Evolutionary conservation across 2,113 vertebrate species (phyloP).

Genomic region (Misgurnus mizolepis): DNA sequence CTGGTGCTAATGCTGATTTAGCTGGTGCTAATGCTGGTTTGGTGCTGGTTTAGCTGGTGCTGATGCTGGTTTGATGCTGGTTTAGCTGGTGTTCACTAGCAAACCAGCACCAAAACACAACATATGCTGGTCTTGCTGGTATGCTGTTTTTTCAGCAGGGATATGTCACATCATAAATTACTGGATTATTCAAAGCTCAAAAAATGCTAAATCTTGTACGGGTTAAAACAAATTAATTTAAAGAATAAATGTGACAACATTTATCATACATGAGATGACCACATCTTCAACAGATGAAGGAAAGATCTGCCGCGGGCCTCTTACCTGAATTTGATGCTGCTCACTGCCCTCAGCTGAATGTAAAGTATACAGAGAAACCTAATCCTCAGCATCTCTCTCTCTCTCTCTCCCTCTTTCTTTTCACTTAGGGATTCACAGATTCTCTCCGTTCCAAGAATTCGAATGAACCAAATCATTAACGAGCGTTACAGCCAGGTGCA

Average conservation of each 20-base stretch:
- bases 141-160: too few relatives aligned
- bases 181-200: neutral
- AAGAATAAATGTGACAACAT: neutral
- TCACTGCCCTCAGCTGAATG: conserved; percentile 35
- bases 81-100: too few relatives aligned
- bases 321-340: conserved; percentile 24
- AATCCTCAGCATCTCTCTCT: conserved; percentile 26
- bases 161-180: too few relatives aligned
- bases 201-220: neutral
- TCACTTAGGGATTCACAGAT: conserved; percentile 1
- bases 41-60: too few relatives aligned
- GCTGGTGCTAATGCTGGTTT: too few relatives aligned
- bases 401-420: neutral
- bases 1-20: too few relatives aligned
- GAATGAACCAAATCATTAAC: conserved; percentile 54
- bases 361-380: conserved; percentile 36
- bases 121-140: too few relatives aligned
- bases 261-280: conserved; percentile 2
- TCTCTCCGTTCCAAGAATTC: conserved; percentile 22
- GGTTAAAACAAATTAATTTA: neutral
- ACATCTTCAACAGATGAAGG: neutral
- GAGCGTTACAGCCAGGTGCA: conserved; percentile 48
- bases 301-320: neutral
- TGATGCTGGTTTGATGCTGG: too few relatives aligned
- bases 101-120: too few relatives aligned